These are phyloP conservation scores for Apamea crenata DNA, from an alignment of 2,888 invertebrate species.

Conservation along the genomic window DNA sequence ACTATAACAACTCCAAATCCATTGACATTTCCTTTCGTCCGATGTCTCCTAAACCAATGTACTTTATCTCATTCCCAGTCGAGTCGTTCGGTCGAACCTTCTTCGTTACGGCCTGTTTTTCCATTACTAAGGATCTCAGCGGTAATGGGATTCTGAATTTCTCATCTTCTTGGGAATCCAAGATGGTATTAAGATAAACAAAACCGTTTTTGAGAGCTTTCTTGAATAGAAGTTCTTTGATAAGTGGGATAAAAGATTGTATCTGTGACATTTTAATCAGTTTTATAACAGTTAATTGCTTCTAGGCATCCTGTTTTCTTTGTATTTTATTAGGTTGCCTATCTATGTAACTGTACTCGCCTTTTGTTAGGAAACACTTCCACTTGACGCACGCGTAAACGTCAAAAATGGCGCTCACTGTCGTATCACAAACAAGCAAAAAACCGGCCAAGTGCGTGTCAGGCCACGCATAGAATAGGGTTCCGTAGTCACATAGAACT, in stretches of 20 bases:
- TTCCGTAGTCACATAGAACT: no score
- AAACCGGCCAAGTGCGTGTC: no score
- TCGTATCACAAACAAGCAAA: background rate
- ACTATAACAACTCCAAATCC: background rate
- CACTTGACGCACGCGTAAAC: background rate
- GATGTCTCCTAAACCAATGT: background rate
- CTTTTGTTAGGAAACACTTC: no score
- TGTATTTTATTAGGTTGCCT: background rate
- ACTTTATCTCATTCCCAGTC: background rate
- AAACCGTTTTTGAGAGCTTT: slow-evolving; percentile 15
- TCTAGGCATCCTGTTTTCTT: no score
- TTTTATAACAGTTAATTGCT: slow-evolving; percentile 5
- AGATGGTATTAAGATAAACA: slow-evolving; percentile 44
- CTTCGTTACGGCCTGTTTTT: slow-evolving; percentile 11
- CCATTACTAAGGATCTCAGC: slow-evolving; percentile 35
- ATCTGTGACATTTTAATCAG: slow-evolving; percentile 7
- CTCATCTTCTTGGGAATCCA: slow-evolving; percentile 33
- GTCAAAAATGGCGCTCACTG: background rate
- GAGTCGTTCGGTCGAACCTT: background rate
- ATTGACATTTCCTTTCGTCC: background rate
- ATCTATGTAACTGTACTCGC: background rate
- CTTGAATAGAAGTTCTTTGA: background rate
- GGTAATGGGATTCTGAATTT: slow-evolving; percentile 45
- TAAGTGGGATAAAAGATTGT: background rate
- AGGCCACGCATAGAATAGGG: no score